phyloP scores from a whole-genome alignment of 2,797 vertebrate species.

The Hyperoplus immaculatus region DNA sequence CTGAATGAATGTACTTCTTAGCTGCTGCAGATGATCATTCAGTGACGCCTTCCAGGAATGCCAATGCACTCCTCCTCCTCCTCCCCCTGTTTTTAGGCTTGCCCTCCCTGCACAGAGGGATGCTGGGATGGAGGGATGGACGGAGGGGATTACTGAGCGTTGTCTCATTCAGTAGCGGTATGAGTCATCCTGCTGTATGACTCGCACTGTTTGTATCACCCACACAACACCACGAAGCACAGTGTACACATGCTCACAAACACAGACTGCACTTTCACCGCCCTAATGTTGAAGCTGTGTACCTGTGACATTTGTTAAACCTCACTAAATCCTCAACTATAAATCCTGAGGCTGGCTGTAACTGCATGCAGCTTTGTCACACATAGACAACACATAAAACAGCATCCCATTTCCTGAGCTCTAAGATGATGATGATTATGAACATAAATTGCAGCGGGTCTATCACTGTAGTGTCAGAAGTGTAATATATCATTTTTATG shows the following conservation, averaged over 20 bases:
- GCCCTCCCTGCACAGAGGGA: slow-evolving; percentile 59
- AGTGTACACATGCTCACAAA: slow-evolving; percentile 31
- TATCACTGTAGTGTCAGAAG: not conserved
- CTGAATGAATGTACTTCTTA: slow-evolving; percentile 36
- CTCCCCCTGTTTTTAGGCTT: slow-evolving; percentile 50
- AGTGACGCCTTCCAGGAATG: slow-evolving; percentile 65
- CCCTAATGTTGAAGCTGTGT: slow-evolving; percentile 19
- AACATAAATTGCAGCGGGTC: not conserved
- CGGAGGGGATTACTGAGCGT: slow-evolving; percentile 76
- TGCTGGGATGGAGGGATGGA: slow-evolving; percentile 70
- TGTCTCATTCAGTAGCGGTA: slow-evolving; percentile 81
- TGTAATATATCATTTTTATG: not conserved
- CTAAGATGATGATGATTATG: slow-evolving; percentile 2
- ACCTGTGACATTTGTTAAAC: slow-evolving; percentile 51
- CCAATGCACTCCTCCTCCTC: slow-evolving; percentile 40
- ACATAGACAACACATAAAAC: slow-evolving; percentile 16
- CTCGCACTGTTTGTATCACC: slow-evolving; percentile 74
- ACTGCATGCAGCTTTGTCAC: slow-evolving; percentile 10
- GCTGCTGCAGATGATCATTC: slow-evolving; percentile 55
- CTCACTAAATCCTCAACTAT: slow-evolving; percentile 25
- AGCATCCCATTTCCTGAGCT: slow-evolving; percentile 7
- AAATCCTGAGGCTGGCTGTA: slow-evolving; percentile 26
- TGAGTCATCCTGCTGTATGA: slow-evolving; percentile 85
- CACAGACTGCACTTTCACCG: slow-evolving; percentile 30
- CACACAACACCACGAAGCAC: slow-evolving; percentile 48